phyloP scores from a whole-genome alignment of 2,797 vertebrate genomes.

The Gymnothorax javanicus region DNA sequence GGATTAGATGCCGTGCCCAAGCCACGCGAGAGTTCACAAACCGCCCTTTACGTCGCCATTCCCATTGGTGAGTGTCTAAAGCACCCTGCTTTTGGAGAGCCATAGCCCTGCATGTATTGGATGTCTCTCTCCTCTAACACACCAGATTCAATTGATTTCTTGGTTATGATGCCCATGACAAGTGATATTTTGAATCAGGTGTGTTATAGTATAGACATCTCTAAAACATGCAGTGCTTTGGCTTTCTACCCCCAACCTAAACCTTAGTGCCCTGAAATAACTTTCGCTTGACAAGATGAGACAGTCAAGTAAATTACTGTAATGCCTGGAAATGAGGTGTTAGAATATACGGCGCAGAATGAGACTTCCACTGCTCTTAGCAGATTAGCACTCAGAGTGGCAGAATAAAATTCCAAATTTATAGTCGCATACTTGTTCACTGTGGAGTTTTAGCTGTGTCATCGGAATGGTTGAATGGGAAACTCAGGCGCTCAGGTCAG shows the following conservation, averaged over 20 bases:
- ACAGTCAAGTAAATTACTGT: not conserved
- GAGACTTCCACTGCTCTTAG: not conserved
- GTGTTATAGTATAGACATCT: too few relatives aligned
- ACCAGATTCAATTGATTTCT: not conserved
- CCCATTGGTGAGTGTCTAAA: conserved; percentile 74
- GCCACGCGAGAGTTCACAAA: conserved; percentile 47
- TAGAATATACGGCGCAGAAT: not conserved
- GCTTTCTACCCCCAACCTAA: not conserved
- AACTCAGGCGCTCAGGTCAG: not conserved
- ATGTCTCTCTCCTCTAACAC: too few relatives aligned
- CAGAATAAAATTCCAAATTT: not conserved
- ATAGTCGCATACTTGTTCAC: not conserved
- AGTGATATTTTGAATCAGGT: not conserved
- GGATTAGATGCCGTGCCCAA: conserved; percentile 40
- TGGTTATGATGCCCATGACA: too few relatives aligned
- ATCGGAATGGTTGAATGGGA: not conserved
- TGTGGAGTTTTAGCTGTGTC: not conserved
- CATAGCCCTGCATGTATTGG: too few relatives aligned
- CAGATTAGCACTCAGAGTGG: not conserved
- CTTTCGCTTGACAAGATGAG: not conserved
- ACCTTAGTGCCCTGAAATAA: not conserved
- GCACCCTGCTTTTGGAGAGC: too few relatives aligned
- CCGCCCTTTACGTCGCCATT: conserved; percentile 73
- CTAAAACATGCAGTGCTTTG: too few relatives aligned
- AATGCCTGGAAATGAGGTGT: not conserved